Evolutionary conservation across 2,797 vertebrate species (phyloP), one percentile per base, ranked within the genome.

Genomic region (Chrysocyon brachyurus): DNA sequence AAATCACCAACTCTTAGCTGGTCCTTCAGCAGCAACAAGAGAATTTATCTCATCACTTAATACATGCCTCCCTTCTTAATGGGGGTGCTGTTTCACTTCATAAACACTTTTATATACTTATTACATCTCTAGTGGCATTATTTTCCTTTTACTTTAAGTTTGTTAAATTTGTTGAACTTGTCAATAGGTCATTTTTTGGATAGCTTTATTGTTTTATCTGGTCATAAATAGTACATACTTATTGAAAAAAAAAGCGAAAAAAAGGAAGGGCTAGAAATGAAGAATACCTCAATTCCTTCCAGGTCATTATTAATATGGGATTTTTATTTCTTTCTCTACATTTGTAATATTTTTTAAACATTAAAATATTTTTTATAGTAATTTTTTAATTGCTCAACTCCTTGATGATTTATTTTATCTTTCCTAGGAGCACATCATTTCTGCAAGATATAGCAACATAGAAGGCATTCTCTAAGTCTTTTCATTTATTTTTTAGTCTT

Each of bases 151-250:
- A 70, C 26, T 96, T 97, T 82, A 87, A 88, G 72, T 94, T 88
- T 73, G 12, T 95, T 78, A 82, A 83, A 68, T 87, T 92, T 92
- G 63, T 95, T 96, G 52, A 97, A 91, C 17, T 87, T 91, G 28
- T 22, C 64, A 88, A 79, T 66, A 86, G 46, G 15, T 11, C 22
- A 94, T 33, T 73, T 96, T 73, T 78, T 26, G 52, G 46, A 70
- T 66, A 83, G 31, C 28, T 83, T 87, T 87, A 28, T 89, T 75
- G 16, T 66, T 94, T 92, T 91, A 73, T 75, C 28, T 97, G 40
- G 72, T 31, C 79, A n/a, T 52, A 85, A 84, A 16, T 81, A 33
- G 28, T 84, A 83, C 24, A 52, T 86, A 87, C 46, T 56, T 63
- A 77, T 3, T 73, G 31, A 56, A 90, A 91, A 87, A 68, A 79